Percentiles rank a stretch among this genome's conserved stretches.
phyloP scores from a whole-genome alignment of 2,113 vertebrate species.

The Mixornis gularis region DNA sequence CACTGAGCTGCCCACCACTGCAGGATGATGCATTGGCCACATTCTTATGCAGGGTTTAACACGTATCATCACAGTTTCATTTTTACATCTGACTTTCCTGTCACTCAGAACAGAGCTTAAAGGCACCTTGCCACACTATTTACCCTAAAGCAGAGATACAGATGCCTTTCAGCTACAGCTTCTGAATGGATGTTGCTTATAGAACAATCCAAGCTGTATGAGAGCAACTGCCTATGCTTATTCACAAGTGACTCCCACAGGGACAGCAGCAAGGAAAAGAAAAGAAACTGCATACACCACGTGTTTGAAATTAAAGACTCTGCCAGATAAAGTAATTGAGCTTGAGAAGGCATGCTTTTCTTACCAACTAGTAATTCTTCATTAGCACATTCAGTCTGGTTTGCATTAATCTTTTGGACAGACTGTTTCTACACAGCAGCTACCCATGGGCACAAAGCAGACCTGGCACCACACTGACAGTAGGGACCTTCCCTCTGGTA shows the following conservation, averaged over 20 bases:
- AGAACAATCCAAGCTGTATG: not conserved
- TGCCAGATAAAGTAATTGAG: not conserved
- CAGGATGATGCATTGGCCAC: not conserved
- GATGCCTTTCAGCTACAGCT: not conserved
- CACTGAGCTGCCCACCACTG: not conserved
- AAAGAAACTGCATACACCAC: not conserved
- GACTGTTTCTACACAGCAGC: not conserved
- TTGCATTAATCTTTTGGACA: not conserved
- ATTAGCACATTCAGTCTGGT: not conserved
- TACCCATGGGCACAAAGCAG: rapidly evolving
- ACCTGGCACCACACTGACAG: not conserved
- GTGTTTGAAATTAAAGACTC: not conserved
- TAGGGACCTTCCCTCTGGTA: not conserved
- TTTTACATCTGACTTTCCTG: not conserved
- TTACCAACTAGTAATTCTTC: not conserved
- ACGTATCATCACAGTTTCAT: not conserved
- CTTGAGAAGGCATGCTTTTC: not conserved
- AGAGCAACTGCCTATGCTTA: not conserved
- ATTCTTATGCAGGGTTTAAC: not conserved
- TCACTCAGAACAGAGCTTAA: not conserved
- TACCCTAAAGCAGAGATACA: not conserved
- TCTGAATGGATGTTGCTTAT: not conserved
- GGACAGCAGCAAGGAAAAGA: not conserved
- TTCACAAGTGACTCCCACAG: not conserved
- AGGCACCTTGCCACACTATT: not conserved